Evolutionary conservation across 2,797 vertebrate species (phyloP).

Genomic region (Diceros bicornis): DNA sequence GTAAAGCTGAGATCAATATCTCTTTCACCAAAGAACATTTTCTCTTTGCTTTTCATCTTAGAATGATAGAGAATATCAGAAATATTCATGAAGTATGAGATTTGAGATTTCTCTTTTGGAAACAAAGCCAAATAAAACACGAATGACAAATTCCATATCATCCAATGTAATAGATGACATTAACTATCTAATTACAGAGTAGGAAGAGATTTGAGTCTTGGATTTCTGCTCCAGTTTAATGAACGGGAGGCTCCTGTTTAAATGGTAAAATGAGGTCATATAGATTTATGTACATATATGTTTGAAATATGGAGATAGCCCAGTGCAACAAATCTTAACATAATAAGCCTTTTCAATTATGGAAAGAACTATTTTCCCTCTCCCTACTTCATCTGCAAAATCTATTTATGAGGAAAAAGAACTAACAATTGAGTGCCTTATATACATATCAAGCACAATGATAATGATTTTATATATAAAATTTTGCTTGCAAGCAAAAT

Average conservation of each 20-base stretch:
- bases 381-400: background rate
- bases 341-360: conserved; percentile 46
- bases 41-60: background rate
- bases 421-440: background rate
- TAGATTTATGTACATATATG: conserved; percentile 6
- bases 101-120: conserved; percentile 24
- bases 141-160: background rate
- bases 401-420: conserved; percentile 29
- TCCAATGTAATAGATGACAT: background rate
- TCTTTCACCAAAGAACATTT: background rate
- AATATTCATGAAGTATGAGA: background rate
- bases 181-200: conserved; percentile 52
- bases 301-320: background rate
- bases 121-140: conserved; percentile 51
- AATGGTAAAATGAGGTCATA: conserved; percentile 28
- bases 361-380: background rate
- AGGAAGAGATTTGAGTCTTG: conserved; percentile 9
- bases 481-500: conserved; percentile 33
- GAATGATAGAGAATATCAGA: background rate
- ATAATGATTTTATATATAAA: conserved; percentile 14
- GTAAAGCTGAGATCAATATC: background rate
- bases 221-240: conserved; percentile 27
- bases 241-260: background rate
- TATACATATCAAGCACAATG: background rate
- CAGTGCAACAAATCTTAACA: conserved; percentile 32